phyloP scores from a whole-genome alignment of 2,797 vertebrate genomes.

The Trachurus trachurus region DNA sequence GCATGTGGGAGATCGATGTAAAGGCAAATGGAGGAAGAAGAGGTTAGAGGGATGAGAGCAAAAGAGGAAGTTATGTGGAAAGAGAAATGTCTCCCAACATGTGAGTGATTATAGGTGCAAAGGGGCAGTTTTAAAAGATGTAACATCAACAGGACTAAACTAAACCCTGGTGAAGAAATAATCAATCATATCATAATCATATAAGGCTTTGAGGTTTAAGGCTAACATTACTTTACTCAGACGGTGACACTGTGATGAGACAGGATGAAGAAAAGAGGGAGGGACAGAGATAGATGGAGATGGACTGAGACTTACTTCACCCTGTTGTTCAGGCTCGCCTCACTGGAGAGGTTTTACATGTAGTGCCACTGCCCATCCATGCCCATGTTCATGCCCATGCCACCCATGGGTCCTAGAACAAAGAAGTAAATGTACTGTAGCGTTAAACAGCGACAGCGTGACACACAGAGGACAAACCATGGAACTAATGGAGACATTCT shows the following conservation, averaged over 20 bases:
- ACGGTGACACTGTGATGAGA: background rate
- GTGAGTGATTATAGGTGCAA: too few species aligned
- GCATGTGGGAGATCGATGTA: constrained; percentile 21
- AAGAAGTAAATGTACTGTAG: constrained; percentile 41
- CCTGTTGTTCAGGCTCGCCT: constrained; percentile 82
- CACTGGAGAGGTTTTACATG: constrained; percentile 81
- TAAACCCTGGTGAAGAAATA: too few species aligned
- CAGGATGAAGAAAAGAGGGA: background rate
- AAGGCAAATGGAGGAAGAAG: constrained; percentile 12
- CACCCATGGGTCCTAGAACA: constrained; percentile 83
- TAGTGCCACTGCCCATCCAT: constrained; percentile 91
- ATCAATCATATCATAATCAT: too few species aligned
- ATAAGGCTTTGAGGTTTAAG: too few species aligned
- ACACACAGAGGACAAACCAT: background rate
- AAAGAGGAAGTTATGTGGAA: background rate
- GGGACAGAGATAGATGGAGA: background rate
- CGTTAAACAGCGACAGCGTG: constrained; percentile 8
- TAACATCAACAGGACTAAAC: too few species aligned
- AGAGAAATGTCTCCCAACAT: background rate
- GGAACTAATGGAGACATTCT: too few species aligned
- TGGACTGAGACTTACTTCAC: constrained; percentile 83
- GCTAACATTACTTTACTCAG: too few species aligned
- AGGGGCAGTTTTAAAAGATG: too few species aligned
- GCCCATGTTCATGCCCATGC: constrained; percentile 90
- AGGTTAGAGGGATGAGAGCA: too few species aligned